These are phyloP conservation scores for Pteronura brasiliensis DNA, from an alignment of 2,113 vertebrate species.

Conservation along the genomic window DNA sequence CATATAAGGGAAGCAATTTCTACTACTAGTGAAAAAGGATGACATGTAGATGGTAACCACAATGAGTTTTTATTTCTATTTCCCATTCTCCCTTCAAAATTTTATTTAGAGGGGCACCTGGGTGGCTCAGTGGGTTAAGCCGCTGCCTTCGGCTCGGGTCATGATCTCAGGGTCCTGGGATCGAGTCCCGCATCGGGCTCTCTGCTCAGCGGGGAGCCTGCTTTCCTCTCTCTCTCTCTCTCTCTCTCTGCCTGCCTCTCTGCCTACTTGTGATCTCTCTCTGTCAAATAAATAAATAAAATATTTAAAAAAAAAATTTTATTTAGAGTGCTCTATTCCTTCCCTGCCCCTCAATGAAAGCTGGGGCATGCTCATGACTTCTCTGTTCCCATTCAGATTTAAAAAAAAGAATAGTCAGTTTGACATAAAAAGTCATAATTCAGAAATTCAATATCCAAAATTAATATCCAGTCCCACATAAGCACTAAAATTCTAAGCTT, in stretches of 20 bases:
- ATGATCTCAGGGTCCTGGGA: too few relatives aligned
- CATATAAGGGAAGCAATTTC: not conserved
- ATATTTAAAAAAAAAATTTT: too few relatives aligned
- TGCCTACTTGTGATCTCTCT: too few relatives aligned
- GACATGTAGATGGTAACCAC: not conserved
- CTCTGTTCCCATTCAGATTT: not conserved
- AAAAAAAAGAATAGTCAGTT: not conserved
- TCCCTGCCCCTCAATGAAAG: not conserved
- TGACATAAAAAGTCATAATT: not conserved
- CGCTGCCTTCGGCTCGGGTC: too few relatives aligned
- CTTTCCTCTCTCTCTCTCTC: too few relatives aligned
- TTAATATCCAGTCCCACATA: not conserved
- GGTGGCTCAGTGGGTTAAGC: too few relatives aligned
- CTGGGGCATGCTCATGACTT: not conserved
- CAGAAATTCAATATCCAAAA: not conserved
- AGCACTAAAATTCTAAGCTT: not conserved
- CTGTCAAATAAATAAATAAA: too few relatives aligned
- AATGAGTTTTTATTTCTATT: not conserved
- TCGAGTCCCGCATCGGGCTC: too few relatives aligned
- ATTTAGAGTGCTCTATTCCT: not conserved
- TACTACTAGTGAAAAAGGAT: not conserved
- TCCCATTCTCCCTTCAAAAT: not conserved
- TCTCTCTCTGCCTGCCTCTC: too few relatives aligned
- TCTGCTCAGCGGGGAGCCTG: too few relatives aligned
- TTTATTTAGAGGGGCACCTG: not conserved